Evolutionary conservation across 1,140 invertebrate species (phyloP), one percentile per base, ranked within the genome.

Genomic region (Cyphomyrmex costatus): DNA sequence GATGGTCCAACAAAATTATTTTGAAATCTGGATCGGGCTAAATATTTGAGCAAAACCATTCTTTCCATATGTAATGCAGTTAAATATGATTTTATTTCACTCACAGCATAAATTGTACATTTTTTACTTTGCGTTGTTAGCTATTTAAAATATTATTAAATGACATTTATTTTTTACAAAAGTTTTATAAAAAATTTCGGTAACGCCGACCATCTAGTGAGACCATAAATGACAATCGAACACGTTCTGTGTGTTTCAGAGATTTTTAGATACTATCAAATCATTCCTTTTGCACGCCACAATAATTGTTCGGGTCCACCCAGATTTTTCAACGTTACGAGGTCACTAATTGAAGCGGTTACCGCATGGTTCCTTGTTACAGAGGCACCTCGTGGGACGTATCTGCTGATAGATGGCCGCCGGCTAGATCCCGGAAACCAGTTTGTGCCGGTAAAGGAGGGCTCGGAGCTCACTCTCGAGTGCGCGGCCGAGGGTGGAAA

Each of bases 401-500:
- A 98, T 93, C 95, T 98, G 89, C 96, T 97, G 91, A 97, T 98
- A 92, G 97, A 98, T 93, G 97, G 97, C 8, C 95, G 97, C 16
- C 96, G 97, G 33, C 95, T 98, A 89, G 97, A 98, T 95, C 97
- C 97, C 0, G 97, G 97, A 83, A 98, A 98, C 94, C 96, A 97
- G 71, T 98, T 98, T 95, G 97, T 98, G 88, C 97, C 97, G 1
- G 97, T 98, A 12, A 96, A 97, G 91, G 97, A 98, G 93, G 97
- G 97, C 91, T 97, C 97, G 16, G 97, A 97, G 90, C 95, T 98
- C 46, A 97, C 96, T 60, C 96, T 98, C 71, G 96, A 97, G 87
- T 98, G 98, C 92, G 96, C 98, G 5, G 97, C 97, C 73, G 98
- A 98, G 94, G 97, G 98, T 88, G 97, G 97, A 2, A 97, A 97